Evolutionary conservation across 1,140 invertebrate genomes (phyloP).

Genomic region (Drosophila albomicans): DNA sequence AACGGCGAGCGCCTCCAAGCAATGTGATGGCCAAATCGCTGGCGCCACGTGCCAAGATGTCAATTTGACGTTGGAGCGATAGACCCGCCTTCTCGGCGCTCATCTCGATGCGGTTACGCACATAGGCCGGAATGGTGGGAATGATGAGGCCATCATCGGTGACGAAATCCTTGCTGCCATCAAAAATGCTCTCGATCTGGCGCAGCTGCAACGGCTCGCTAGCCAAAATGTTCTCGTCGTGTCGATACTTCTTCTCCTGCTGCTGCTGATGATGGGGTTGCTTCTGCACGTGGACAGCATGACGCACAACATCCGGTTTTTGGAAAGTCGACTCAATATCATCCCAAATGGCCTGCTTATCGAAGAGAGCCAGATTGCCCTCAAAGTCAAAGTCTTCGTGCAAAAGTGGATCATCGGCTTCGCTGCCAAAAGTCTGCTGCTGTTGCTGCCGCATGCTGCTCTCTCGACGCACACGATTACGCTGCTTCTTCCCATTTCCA

Average conservation of each 20-base stretch:
- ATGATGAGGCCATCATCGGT: constrained; percentile 93
- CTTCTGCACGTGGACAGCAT: constrained; percentile 50
- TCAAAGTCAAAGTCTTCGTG: constrained; percentile 96
- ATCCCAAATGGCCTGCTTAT: constrained; percentile 93
- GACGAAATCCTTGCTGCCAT: constrained; percentile 89
- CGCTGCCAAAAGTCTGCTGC: constrained; percentile 71
- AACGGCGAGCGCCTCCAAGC: constrained; percentile 90
- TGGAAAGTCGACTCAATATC: constrained; percentile 87
- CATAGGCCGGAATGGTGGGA: constrained; percentile 89
- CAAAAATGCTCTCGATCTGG: constrained; percentile 89
- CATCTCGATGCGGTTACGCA: constrained; percentile 89
- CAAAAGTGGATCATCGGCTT: constrained; percentile 85
- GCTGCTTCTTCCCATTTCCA: constrained; percentile 58
- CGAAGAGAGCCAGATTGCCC: constrained; percentile 95
- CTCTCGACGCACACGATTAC: constrained; percentile 67
- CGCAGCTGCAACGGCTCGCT: constrained; percentile 88
- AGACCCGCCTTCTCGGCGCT: constrained; percentile 89
- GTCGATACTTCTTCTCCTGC: constrained; percentile 86
- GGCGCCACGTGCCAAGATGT: constrained; percentile 91
- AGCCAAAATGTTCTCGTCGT: constrained; percentile 94
- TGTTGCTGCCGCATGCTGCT: constrained; percentile 72
- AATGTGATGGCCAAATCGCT: constrained; percentile 92
- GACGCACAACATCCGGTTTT: constrained; percentile 88
- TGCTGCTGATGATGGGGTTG: constrained; percentile 36
- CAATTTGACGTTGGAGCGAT: constrained; percentile 89